These are phyloP conservation scores for Latrodectus geometricus DNA, from an alignment of 1,140 invertebrate genomes.

Conservation along the genomic window DNA sequence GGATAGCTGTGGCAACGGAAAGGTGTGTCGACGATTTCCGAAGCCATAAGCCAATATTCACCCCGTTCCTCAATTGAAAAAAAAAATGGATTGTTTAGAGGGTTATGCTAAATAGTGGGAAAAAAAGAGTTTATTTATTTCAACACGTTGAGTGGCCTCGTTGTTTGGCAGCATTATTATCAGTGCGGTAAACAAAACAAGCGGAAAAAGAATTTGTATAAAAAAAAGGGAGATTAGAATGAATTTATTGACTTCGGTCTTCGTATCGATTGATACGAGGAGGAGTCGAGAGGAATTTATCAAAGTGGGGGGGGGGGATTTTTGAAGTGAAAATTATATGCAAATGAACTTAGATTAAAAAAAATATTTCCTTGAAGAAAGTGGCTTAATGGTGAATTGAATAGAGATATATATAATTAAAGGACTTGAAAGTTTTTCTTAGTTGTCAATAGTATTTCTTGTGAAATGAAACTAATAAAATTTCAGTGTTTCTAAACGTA, in stretches of 20 bases:
- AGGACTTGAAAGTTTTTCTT: too few relatives aligned
- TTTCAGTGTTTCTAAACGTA: too few relatives aligned
- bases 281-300: not conserved
- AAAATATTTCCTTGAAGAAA: too few relatives aligned
- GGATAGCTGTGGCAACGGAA: conserved; percentile 14
- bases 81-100: conserved; percentile 29
- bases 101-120: conserved; percentile 22
- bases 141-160: conserved; percentile 17
- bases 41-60: conserved; percentile 24
- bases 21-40: conserved; percentile 36
- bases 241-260: not conserved
- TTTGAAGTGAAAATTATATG: not conserved
- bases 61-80: not conserved
- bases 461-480: too few relatives aligned
- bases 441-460: too few relatives aligned
- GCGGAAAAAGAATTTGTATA: not conserved
- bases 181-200: not conserved
- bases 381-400: too few relatives aligned
- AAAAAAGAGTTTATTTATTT: conserved; percentile 5
- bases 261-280: not conserved
- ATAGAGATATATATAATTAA: too few relatives aligned
- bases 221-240: not conserved
- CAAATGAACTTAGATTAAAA: not conserved
- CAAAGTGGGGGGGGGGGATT: not conserved
- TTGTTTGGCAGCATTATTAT: conserved; percentile 16